A percentile compares a stretch with the other conserved stretches of the same genome.
phyloP scores from a whole-genome alignment of 2,113 vertebrate species.

The Naja naja region DNA sequence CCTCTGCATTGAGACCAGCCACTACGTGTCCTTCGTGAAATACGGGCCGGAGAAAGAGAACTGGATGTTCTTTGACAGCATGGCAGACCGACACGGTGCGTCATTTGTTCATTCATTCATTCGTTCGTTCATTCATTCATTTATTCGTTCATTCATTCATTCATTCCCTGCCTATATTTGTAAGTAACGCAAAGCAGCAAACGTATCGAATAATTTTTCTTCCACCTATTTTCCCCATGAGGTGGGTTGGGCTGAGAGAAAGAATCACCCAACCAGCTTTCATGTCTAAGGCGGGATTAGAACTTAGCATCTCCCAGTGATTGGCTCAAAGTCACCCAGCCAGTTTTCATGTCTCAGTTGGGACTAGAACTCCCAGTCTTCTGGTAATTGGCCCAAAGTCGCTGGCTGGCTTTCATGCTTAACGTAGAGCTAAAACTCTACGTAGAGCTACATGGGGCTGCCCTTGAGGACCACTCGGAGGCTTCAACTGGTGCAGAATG shows the following conservation, averaged over 20 bases:
- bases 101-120: accelerated
- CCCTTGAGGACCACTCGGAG: no score
- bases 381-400: no score
- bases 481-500: no score
- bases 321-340: neutral
- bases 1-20: conserved; percentile 90
- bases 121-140: no score
- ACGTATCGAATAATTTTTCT: neutral
- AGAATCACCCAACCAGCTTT: neutral
- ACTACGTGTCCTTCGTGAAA: conserved; percentile 88
- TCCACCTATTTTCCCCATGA: neutral
- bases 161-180: no score
- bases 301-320: accelerated
- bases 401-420: no score
- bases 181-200: no score
- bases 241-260: neutral
- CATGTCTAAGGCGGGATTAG: no score
- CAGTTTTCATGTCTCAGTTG: neutral
- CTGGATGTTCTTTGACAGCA: conserved; percentile 94
- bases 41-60: conserved; percentile 71
- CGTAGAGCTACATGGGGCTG: no score
- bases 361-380: neutral
- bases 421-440: no score
- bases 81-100: conserved; percentile 86
- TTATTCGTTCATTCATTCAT: no score